Conservation (phyloP, 30 jellyfish, hydroid and myxozoan species). For the Aurelia coerulea region DNA sequence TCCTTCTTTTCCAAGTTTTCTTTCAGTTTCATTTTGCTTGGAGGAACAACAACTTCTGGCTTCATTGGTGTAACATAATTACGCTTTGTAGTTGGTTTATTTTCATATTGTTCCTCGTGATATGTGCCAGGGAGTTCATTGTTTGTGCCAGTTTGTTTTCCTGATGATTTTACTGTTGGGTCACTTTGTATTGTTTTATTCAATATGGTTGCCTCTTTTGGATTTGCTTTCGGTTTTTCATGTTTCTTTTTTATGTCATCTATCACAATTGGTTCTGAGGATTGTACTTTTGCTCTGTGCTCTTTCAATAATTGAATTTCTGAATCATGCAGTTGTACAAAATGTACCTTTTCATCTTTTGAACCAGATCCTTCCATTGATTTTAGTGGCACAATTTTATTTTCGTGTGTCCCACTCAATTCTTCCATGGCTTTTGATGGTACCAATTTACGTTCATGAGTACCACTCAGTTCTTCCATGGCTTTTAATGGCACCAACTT, state of each 20-base stretch:
- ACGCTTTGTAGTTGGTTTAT: conserved; percentile 64
- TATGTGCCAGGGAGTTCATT: not conserved
- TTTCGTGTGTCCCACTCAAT: not conserved
- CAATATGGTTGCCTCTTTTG: conserved; percentile 75
- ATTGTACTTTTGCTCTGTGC: conserved; percentile 49
- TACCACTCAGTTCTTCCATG: not conserved
- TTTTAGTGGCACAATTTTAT: not conserved
- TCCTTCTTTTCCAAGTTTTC: conserved; percentile 2
- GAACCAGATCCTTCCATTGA: conserved; percentile 1
- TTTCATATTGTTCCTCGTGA: not conserved
- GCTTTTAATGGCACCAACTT: not conserved
- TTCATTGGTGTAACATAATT: conserved; percentile 46
- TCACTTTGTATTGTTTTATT: not conserved
- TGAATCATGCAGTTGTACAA: conserved; percentile 57
- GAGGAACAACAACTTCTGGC: not conserved
- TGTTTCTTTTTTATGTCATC: conserved; percentile 83
- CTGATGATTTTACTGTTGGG: not conserved
- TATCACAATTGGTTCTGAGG: conserved; percentile 86
- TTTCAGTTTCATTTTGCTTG: not conserved
- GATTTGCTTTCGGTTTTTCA: conserved; percentile 75
- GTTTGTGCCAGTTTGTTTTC: not conserved
- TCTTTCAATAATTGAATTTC: conserved; percentile 47
- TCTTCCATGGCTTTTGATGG: not conserved
- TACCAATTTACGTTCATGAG: not conserved
- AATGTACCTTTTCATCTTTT: conserved; percentile 40